Evolutionary conservation across 2,797 vertebrate genomes (phyloP), one percentile per base, ranked within the genome.

Genomic region (Epinephelus awoara): DNA sequence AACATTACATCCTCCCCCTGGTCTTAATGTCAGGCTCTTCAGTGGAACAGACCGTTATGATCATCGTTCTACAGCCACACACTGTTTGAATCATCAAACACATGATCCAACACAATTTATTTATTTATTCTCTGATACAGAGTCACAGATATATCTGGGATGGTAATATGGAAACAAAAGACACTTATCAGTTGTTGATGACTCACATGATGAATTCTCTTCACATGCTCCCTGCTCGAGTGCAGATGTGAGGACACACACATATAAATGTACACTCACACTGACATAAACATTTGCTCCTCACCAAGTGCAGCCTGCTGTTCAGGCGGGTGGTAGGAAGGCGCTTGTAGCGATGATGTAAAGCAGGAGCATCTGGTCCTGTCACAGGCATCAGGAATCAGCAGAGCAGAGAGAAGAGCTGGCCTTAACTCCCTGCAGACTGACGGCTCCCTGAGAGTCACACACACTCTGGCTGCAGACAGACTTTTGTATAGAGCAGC

Each of bases 331-430:
- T 42, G 57, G 50, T 21, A 5, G 46, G 38, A 57, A 15, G n/a
- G 17, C 2, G 21, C 42, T 62, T 47, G 27, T 47, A 49, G 54
- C 4, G 18, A 29, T 75, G 56, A 64, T 72, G 70, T 78, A 52
- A 69, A 84, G 29, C 71, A 29, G 56, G 27, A 73, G 58, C 74
- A 80, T 81, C 74, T 84, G 85, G 54, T 79, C 40, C 51, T 68
- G 69, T 83, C 67, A 52, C 78, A 68, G 73, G 47, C 25, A 4
- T 71, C 73, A 67, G 59, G 62, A 67, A 83, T 46, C 72, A 75
- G 51, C 54, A 25, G 34, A 67, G 68, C 15, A 15, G 34, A 50
- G 66, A 71, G 51, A 56, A 46, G 11, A 34, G 38, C 55, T 51
- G 40, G 55, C 50, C 44, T 71, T 11, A 38, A 68, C 58, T 68